Percentiles rank a stretch among this genome's conserved stretches.
phyloP scores from a whole-genome alignment of 2,888 invertebrate genomes.

The Phyllotreta cruciferae region DNA sequence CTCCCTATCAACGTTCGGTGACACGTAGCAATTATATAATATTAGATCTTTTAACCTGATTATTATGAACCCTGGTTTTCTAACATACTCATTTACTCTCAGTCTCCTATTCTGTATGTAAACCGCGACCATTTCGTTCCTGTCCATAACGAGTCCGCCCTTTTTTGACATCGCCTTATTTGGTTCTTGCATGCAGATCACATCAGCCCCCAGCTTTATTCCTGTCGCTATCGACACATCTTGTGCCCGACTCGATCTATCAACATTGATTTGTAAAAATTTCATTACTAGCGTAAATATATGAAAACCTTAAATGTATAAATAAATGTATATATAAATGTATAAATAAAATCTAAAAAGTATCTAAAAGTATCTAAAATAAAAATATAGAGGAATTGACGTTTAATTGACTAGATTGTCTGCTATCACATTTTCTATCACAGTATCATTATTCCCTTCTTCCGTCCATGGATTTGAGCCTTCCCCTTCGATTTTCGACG shows the following conservation, averaged over 20 bases:
- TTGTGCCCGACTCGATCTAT: slow-evolving; percentile 7
- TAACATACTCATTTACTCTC: not conserved
- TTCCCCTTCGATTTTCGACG: not conserved
- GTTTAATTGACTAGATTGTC: too few relatives aligned
- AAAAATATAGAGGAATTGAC: too few relatives aligned
- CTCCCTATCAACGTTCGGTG: not conserved
- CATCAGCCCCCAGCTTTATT: not conserved
- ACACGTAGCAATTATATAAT: slow-evolving; percentile 5
- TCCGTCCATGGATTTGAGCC: too few relatives aligned
- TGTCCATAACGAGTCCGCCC: not conserved
- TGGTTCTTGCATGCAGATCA: slow-evolving; percentile 5
- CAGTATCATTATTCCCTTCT: too few relatives aligned
- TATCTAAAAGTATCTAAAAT: too few relatives aligned
- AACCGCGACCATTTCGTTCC: not conserved
- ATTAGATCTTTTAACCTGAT: not conserved
- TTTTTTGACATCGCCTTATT: not conserved
- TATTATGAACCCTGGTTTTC: not conserved
- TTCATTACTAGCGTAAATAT: too few relatives aligned
- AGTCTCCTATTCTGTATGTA: not conserved
- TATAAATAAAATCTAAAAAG: too few relatives aligned
- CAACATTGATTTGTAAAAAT: slow-evolving; percentile 10
- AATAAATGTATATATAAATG: too few relatives aligned
- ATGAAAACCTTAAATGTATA: too few relatives aligned
- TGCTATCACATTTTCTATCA: too few relatives aligned
- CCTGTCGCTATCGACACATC: not conserved